These are phyloP conservation scores for Nomia melanderi DNA, from an alignment of 1,140 invertebrate genomes.

Conservation along the genomic window DNA sequence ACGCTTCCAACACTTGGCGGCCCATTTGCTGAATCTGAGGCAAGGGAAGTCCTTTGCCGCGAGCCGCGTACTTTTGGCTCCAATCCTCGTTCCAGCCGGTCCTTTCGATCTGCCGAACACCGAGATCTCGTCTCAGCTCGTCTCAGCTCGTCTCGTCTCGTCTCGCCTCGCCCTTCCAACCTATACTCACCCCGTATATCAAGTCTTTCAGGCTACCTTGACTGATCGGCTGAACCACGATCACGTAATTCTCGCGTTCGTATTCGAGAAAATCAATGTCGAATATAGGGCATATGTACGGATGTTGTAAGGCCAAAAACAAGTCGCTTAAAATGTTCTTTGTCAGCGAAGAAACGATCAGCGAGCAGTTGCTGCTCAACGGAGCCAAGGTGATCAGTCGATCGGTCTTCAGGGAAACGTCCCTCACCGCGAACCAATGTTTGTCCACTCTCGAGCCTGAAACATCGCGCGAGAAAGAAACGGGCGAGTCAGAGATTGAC, in stretches of 20 bases:
- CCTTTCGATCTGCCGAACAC: conserved; percentile 73
- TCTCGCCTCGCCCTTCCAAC: not conserved
- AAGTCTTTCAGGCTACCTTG: conserved; percentile 93
- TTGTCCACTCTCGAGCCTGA: conserved; percentile 90
- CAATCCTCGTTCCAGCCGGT: conserved; percentile 87
- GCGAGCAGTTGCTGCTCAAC: conserved; percentile 82
- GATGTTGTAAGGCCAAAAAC: conserved; percentile 93
- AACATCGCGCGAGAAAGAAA: conserved; percentile 19
- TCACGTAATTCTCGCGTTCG: conserved; percentile 82
- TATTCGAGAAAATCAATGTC: conserved; percentile 88
- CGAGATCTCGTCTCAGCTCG: no score
- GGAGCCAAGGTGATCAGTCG: conserved; percentile 90
- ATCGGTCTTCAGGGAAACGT: conserved; percentile 90
- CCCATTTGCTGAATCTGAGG: conserved; percentile 92
- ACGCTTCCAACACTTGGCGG: conserved; percentile 92
- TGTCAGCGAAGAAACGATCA: conserved; percentile 80
- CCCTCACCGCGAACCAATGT: conserved; percentile 93
- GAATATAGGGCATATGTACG: conserved; percentile 93
- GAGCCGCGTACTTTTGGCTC: conserved; percentile 86
- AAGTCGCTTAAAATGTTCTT: conserved; percentile 88
- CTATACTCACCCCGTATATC: conserved; percentile 89
- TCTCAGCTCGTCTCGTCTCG: no score
- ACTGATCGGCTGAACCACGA: conserved; percentile 91
- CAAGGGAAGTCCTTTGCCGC: conserved; percentile 85
- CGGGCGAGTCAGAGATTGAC: not conserved